These are phyloP conservation scores for Laupala kohalensis DNA, from an alignment of 1,140 invertebrate genomes.

Conservation along the genomic window DNA sequence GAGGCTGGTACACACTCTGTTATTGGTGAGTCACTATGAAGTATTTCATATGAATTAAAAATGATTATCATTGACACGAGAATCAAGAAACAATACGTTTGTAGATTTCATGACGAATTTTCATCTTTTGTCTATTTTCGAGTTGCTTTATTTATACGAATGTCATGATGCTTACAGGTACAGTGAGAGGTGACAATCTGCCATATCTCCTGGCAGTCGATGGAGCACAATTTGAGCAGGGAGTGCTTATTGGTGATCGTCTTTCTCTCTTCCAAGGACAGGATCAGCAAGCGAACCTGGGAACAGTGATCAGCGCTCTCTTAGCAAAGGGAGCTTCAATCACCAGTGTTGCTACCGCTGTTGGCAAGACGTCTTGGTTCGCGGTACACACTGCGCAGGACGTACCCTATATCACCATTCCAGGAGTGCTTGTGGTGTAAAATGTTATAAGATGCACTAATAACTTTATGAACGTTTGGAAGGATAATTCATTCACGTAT, in stretches of 20 bases:
- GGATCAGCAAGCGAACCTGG: neutral
- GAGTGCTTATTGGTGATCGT: slow-evolving; percentile 21
- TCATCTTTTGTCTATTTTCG: too few species aligned
- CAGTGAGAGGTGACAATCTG: slow-evolving; percentile 24
- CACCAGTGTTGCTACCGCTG: slow-evolving; percentile 1
- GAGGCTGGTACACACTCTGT: slow-evolving; percentile 5
- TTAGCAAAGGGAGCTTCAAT: neutral
- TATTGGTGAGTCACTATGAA: too few species aligned
- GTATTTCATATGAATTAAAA: too few species aligned
- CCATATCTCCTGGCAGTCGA: slow-evolving; percentile 28
- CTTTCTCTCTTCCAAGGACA: slow-evolving; percentile 6
- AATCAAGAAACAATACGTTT: too few species aligned
- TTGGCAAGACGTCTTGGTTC: slow-evolving; percentile 7
- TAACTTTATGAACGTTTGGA: too few species aligned
- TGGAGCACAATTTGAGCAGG: slow-evolving; percentile 24
- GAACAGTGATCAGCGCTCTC: neutral
- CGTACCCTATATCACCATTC: neutral
- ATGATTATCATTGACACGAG: too few species aligned
- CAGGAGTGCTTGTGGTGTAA: slow-evolving; percentile 8
- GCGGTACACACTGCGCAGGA: slow-evolving; percentile 6
- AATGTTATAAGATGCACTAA: too few species aligned
- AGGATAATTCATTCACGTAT: too few species aligned
- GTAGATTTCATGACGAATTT: too few species aligned
- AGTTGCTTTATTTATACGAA: too few species aligned
- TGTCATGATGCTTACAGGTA: too few species aligned